Evolutionary conservation across 2,113 vertebrate species (phyloP).

Genomic region (Ginglymostoma cirratum): DNA sequence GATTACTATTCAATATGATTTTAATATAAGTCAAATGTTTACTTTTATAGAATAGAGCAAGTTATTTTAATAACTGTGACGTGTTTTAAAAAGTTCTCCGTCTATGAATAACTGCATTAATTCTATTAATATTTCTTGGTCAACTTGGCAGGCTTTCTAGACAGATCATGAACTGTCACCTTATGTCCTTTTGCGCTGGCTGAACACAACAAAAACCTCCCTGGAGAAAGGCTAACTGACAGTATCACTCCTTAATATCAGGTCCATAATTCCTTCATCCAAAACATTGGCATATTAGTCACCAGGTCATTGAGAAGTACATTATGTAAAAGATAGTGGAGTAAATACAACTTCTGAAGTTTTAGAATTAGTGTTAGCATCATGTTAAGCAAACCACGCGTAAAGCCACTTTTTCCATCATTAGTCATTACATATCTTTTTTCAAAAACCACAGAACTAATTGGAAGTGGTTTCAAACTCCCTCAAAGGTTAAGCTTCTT

Average conservation of each 20-base stretch:
- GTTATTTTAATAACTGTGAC: background rate
- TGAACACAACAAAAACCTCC: background rate
- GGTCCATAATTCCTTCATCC: background rate
- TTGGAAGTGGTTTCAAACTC: constrained; percentile 5
- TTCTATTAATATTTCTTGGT: constrained; percentile 1
- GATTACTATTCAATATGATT: background rate
- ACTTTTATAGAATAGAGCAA: background rate
- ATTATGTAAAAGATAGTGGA: background rate
- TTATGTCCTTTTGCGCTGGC: background rate
- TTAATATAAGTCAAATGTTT: background rate
- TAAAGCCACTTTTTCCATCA: background rate
- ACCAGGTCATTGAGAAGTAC: background rate
- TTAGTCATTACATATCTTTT: background rate
- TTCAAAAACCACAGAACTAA: constrained; percentile 32
- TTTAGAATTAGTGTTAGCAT: background rate
- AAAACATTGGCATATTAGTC: background rate
- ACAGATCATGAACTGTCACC: background rate
- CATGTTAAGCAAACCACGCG: background rate
- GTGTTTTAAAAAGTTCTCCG: background rate
- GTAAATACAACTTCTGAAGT: background rate
- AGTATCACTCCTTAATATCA: background rate
- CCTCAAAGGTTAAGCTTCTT: constrained; percentile 15
- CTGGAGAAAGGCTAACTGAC: background rate
- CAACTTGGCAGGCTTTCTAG: background rate
- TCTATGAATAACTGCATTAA: background rate